These are phyloP conservation scores for Alosa alosa DNA, from an alignment of 2,113 vertebrate genomes.

Conservation along the genomic window DNA sequence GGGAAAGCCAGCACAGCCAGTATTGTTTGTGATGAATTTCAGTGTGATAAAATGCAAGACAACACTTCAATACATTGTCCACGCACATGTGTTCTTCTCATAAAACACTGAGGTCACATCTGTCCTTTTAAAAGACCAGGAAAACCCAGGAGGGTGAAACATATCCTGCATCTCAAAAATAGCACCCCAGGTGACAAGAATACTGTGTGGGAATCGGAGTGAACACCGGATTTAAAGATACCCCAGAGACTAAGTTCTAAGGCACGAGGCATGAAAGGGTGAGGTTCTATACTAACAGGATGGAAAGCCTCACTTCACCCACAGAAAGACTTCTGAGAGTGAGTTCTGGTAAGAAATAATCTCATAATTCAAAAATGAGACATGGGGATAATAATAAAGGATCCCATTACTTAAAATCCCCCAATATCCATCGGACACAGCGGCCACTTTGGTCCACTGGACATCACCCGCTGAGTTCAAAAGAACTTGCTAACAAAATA, in stretches of 20 bases:
- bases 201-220: neutral
- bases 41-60: neutral
- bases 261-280: neutral
- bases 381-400: slow-evolving; percentile 52
- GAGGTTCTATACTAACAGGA: neutral
- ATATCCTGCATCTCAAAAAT: slow-evolving; percentile 1
- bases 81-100: neutral
- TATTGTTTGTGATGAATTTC: neutral
- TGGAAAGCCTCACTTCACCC: neutral
- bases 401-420: slow-evolving; percentile 48
- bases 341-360: neutral
- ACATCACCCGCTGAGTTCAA: slow-evolving; percentile 52
- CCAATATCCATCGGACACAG: slow-evolving; percentile 51
- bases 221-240: neutral
- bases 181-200: neutral
- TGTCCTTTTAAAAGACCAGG: neutral
- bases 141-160: neutral
- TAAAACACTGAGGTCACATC: neutral
- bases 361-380: neutral
- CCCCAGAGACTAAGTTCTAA: neutral
- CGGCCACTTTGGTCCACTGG: slow-evolving; percentile 43
- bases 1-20: neutral
- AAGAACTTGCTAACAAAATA: slow-evolving; percentile 39
- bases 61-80: neutral
- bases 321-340: neutral